Percentiles rank a stretch among this genome's conserved stretches.
Evolutionary conservation across 2,797 vertebrate genomes (phyloP).

Genomic region (Periparus ater): DNA sequence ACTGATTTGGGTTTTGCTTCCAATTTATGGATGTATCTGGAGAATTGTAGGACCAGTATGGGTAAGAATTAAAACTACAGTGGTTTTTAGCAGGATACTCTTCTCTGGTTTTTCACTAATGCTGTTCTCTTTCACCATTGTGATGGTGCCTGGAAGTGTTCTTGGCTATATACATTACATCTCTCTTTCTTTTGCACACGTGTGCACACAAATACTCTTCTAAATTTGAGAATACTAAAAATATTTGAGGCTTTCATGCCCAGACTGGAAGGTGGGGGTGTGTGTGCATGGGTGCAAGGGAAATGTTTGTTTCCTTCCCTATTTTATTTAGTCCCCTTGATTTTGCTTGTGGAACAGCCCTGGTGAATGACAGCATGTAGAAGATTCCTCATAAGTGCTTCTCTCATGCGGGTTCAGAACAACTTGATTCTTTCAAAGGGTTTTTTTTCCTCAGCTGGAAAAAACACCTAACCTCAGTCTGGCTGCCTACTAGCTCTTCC

Average conservation of each 20-base stretch:
- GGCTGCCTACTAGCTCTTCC: not conserved
- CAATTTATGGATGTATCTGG: not conserved
- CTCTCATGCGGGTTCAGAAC: accelerated
- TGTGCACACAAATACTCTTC: not conserved
- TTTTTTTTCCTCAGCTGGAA: not conserved
- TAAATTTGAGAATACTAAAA: not conserved
- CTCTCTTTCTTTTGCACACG: not conserved
- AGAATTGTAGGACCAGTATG: not conserved
- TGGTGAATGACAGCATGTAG: not conserved
- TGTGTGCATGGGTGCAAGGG: not conserved
- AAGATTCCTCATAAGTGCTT: accelerated
- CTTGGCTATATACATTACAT: not conserved
- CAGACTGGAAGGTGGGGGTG: not conserved
- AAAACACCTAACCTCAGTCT: not conserved
- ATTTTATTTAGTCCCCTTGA: not conserved
- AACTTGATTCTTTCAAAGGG: not conserved
- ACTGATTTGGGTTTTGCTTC: not conserved
- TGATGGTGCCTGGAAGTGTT: not conserved
- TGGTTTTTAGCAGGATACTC: not conserved
- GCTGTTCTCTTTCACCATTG: not conserved
- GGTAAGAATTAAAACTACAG: not conserved
- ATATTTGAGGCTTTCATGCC: not conserved
- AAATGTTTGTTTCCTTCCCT: not conserved
- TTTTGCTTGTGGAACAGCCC: not conserved
- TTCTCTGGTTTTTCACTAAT: not conserved